Conservation (phyloP, 2,113 vertebrate species). For the Eupsittula cactorum region DNA sequence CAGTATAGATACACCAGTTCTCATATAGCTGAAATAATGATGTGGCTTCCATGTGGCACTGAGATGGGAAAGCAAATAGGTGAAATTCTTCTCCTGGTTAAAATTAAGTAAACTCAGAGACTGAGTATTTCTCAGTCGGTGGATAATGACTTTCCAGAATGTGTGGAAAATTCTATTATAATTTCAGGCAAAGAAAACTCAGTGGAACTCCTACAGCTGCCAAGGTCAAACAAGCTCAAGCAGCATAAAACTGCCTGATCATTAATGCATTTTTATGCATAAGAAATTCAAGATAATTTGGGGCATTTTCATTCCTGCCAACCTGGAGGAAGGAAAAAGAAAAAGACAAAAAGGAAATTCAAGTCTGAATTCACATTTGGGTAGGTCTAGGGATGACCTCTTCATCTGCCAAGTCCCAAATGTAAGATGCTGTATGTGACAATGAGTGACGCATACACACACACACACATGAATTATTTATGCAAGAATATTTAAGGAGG, state of each 20-base stretch:
- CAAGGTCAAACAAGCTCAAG: not conserved
- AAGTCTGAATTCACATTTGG: not conserved
- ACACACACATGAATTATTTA: not conserved
- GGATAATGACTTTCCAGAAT: not conserved
- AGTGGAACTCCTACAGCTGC: not conserved
- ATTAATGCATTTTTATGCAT: not conserved
- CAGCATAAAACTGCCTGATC: not conserved
- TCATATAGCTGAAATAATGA: not conserved
- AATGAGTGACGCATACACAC: not conserved
- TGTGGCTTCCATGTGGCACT: not conserved
- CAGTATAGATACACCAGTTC: not conserved
- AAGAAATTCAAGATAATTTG: not conserved
- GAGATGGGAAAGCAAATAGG: not conserved
- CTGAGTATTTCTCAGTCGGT: fast-evolving
- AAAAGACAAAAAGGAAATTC: not conserved
- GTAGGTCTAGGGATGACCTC: not conserved
- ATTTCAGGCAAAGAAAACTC: not conserved
- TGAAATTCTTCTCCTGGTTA: not conserved
- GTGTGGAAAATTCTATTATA: not conserved
- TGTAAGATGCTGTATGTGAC: not conserved
- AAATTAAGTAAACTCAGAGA: not conserved
- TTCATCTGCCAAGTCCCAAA: not conserved
- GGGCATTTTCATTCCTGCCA: not conserved
- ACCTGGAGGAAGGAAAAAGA: fast-evolving
- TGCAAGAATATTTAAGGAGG: not conserved